Evolutionary conservation across 37 sponge, comb jelly and placozoan genomes (phyloP), one percentile per base, ranked within the genome.

Genomic region (Diacarnus erythraeanus): DNA sequence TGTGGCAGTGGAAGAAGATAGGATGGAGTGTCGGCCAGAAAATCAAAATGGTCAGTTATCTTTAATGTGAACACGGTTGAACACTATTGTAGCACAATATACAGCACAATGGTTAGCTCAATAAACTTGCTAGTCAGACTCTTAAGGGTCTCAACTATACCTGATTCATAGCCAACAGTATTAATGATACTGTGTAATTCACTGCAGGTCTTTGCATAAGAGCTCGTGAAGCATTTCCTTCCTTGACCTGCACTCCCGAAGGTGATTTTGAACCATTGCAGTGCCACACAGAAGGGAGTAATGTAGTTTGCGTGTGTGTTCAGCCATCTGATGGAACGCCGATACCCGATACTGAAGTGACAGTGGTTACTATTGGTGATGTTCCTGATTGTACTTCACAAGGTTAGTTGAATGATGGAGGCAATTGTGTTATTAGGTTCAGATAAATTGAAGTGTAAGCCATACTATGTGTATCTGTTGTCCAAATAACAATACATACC

Each of bases 1-100:
- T 29, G n/a, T 8, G 0, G 34, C 12, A 40, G 64, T 60, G 42
- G 23, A 33, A 36, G 35, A 51, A n/a, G 60, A 25, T 40, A 60
- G 42, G 60, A 76, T 15, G 40, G 77, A 76, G 27, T 76, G 77
- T 33, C 61, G 56, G n/a, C 74, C 57, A 12, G 74, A 54, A 35
- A 42, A 74, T 74, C 29, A 8, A 22, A 30, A 51, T 56, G 51
- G 74, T 74, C n/a, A n/a, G n/a, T n/a, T n/a, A n/a, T n/a, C n/a
- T n/a, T n/a, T n/a, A n/a, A n/a, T n/a, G n/a, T n/a, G n/a, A n/a
- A n/a, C n/a, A n/a, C n/a, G n/a, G n/a, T n/a, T n/a, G n/a, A n/a
- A n/a, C n/a, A n/a, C n/a, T n/a, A n/a, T n/a, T n/a, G n/a, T n/a
- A n/a, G n/a, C n/a, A n/a, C n/a, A n/a, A n/a, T n/a, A n/a, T n/a